Conservation (phyloP, 2,888 invertebrate species). For the Sminthurinus aureus region DNA sequence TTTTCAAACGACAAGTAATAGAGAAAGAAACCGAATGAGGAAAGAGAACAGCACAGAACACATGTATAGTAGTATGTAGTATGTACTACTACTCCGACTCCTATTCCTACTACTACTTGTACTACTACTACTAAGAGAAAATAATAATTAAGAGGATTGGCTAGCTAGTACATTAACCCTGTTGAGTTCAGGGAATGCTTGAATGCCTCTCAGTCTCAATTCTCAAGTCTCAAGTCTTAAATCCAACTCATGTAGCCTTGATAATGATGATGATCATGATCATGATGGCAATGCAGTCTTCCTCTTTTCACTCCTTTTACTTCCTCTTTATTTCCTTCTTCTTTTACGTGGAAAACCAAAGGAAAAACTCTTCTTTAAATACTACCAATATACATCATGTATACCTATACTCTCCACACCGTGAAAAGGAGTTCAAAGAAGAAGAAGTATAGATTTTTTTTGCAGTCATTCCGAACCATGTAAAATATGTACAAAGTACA, state of each 20-base stretch:
- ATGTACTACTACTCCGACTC: background rate
- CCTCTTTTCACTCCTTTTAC: background rate
- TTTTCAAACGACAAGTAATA: background rate
- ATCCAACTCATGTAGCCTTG: too few relatives aligned
- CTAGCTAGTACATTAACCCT: slow-evolving; percentile 28
- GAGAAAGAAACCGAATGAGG: slow-evolving; percentile 21
- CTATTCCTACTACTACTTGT: background rate
- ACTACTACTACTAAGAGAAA: slow-evolving; percentile 21
- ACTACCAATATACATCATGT: background rate
- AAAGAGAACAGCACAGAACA: background rate
- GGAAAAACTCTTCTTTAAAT: too few relatives aligned
- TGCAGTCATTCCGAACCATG: background rate
- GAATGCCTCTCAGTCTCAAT: background rate
- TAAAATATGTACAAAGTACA: background rate
- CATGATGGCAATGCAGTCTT: too few relatives aligned
- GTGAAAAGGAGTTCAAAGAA: background rate
- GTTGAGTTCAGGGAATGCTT: slow-evolving; percentile 21
- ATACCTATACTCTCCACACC: too few relatives aligned
- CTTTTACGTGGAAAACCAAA: background rate
- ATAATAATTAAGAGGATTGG: slow-evolving; percentile 39
- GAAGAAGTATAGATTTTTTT: background rate
- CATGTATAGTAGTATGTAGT: too few relatives aligned
- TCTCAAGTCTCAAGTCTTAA: too few relatives aligned
- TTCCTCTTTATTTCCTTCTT: background rate
- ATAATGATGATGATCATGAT: too few relatives aligned